Conservation (phyloP, 2,888 invertebrate genomes). For the Monopis laevigella region DNA sequence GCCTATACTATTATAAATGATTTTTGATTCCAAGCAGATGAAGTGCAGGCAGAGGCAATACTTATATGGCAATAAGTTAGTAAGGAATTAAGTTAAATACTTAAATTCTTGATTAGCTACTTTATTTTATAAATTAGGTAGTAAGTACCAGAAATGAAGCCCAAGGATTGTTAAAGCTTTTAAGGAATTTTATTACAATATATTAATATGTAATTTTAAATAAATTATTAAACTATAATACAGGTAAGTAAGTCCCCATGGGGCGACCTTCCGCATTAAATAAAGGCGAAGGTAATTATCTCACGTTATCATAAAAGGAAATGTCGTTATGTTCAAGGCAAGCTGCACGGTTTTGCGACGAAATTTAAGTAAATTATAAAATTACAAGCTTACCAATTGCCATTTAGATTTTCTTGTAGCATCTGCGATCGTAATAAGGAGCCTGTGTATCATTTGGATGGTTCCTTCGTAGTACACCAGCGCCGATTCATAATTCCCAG, state of each 20-base stretch:
- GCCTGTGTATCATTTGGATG: conserved; percentile 88
- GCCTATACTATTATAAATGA: too few species aligned
- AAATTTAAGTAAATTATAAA: conserved; percentile 22
- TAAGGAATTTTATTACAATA: too few species aligned
- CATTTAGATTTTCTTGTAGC: conserved; percentile 86
- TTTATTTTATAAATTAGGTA: too few species aligned
- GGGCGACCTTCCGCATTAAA: conserved; percentile 47
- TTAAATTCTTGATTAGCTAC: too few species aligned
- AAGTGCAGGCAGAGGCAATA: too few species aligned
- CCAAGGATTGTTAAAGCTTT: too few species aligned
- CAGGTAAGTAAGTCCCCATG: conserved; percentile 18
- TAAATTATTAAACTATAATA: too few species aligned
- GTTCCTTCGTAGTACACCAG: conserved; percentile 93
- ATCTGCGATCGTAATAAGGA: conserved; percentile 82
- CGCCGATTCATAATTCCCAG: conserved; percentile 95
- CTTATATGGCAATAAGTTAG: too few species aligned
- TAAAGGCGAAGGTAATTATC: conserved; percentile 43
- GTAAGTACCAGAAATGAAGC: too few species aligned
- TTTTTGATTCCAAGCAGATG: too few species aligned
- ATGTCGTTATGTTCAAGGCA: conserved; percentile 46
- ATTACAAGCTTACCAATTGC: conserved; percentile 76
- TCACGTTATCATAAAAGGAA: conserved; percentile 51
- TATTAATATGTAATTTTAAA: too few species aligned
- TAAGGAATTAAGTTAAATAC: too few species aligned
- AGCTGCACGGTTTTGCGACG: conserved; percentile 27